Base-by-base conservation (phyloP, 2,888 invertebrate species). In the Phlogophora meticulosa region DNA sequence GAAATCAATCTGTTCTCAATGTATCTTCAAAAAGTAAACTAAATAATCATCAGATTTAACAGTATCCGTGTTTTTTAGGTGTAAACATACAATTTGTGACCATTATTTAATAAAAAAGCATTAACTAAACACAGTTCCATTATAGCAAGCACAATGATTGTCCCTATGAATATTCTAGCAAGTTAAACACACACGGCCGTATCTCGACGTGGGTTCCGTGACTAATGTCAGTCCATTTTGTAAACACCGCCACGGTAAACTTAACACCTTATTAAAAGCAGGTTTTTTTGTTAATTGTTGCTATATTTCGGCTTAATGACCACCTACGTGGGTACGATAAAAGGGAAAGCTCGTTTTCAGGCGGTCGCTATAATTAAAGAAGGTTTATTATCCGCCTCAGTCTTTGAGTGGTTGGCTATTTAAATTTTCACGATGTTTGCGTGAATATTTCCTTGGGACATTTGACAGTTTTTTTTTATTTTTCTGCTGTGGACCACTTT, bases 251-350 rank as follows among this genome's bases (percentile, higher is more conserved):
- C 73, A 87, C 87, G 88, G 89, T 87, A 89, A 92, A 92, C 90
- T 93, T 92, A 93, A 93, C 93, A 94, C 94, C 92, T 92, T 93
- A 93, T 94, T 93, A 94, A 93, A 89, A 89, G 90, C 87, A 88
- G 91, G 89, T 92, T 93, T 95, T 91, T 94, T 94, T 92, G 93
- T 91, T 94, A 94, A 94, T 94, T 92, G 91, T 87, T 86, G 89
- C 91, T 88, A 91, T 93, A 93, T 94, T 93, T 93, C 86, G 91
- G 89, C 89, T 88, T 92, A 95, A 94, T 87, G 91, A 87, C 91
- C 88, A 89, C 90, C 90, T 92, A 93, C 91, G 89, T 85, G 86
- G 86, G 86, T 78, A 86, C 92, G 93, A 91, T 94, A 92, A 94
- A 92, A 90, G 92, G 85, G 82, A 88, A 90, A 89, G 90, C 91